Evolutionary conservation across 1,140 invertebrate genomes (phyloP).

Genomic region (Trachymyrmex septentrionalis): DNA sequence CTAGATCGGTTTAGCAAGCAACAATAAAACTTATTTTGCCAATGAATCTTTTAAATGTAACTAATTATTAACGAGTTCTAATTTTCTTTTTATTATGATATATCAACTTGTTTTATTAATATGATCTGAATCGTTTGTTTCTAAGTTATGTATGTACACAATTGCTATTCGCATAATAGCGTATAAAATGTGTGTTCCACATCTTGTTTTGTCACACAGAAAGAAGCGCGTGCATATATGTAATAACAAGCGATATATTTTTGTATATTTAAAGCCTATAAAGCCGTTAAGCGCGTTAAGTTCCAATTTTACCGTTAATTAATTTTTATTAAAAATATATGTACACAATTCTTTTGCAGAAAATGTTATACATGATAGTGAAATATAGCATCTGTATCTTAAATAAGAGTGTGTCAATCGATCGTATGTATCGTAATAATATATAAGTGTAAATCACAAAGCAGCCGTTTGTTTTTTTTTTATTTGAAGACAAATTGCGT

Average conservation of each 20-base stretch:
- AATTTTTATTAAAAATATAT: slow-evolving; percentile 48
- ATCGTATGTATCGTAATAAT: slow-evolving; percentile 14
- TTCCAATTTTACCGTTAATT: slow-evolving; percentile 57
- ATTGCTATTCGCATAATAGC: slow-evolving; percentile 24
- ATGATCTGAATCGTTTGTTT: slow-evolving; percentile 22
- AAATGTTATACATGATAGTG: slow-evolving; percentile 15
- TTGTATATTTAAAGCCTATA: slow-evolving; percentile 60
- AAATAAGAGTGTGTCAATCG: slow-evolving; percentile 29
- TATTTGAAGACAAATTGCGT: not conserved
- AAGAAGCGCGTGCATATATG: slow-evolving; percentile 4
- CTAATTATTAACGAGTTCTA: slow-evolving; percentile 1
- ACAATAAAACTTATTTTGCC: slow-evolving; percentile 21
- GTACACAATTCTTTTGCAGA: slow-evolving; percentile 49
- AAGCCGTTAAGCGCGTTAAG: slow-evolving; percentile 25
- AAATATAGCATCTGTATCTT: slow-evolving; percentile 37
- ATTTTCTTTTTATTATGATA: not conserved
- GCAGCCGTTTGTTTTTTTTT: not conserved
- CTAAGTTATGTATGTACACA: not conserved
- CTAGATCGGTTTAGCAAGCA: not conserved
- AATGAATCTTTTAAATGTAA: slow-evolving; percentile 32
- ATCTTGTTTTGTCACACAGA: slow-evolving; percentile 17
- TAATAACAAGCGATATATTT: slow-evolving; percentile 68
- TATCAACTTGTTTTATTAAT: slow-evolving; percentile 7
- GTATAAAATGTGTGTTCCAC: not conserved
- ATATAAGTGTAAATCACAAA: slow-evolving; percentile 27